phyloP scores from a whole-genome alignment of 2,888 invertebrate genomes.

The Buathra laborator region DNA sequence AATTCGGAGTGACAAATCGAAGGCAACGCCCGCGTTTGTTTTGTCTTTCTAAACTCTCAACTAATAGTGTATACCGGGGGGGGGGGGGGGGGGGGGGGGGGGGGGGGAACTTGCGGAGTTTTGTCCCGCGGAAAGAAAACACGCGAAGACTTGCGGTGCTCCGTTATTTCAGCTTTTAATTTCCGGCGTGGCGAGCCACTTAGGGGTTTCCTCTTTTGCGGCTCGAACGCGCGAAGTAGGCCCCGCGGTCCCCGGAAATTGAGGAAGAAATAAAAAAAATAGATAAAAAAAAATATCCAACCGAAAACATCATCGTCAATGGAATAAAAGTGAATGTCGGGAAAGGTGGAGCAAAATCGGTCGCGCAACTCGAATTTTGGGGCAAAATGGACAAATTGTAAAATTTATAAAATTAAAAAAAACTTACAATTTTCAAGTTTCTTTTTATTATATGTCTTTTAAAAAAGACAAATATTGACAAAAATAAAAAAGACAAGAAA shows the following conservation, averaged over 20 bases:
- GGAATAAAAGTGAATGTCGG: neutral
- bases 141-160: conserved; percentile 11
- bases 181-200: conserved; percentile 65
- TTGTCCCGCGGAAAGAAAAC: conserved; percentile 41
- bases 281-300: neutral
- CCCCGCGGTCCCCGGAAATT: conserved; percentile 62
- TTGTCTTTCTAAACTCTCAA: conserved; percentile 1
- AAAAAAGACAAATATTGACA: no score
- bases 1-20: neutral
- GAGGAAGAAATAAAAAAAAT: conserved; percentile 53
- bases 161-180: conserved; percentile 59
- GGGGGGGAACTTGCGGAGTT: neutral
- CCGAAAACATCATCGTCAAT: neutral
- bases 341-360: no score
- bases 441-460: no score
- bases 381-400: no score
- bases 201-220: conserved; percentile 63
- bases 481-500: no score
- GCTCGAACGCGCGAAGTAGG: conserved; percentile 1
- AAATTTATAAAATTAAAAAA: no score
- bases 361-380: no score
- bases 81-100: neutral
- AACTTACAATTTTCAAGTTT: no score
- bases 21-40: conserved; percentile 1
- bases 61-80: neutral